Base-by-base conservation (phyloP, 1,140 invertebrate genomes). In the Sinella curviseta region DNA sequence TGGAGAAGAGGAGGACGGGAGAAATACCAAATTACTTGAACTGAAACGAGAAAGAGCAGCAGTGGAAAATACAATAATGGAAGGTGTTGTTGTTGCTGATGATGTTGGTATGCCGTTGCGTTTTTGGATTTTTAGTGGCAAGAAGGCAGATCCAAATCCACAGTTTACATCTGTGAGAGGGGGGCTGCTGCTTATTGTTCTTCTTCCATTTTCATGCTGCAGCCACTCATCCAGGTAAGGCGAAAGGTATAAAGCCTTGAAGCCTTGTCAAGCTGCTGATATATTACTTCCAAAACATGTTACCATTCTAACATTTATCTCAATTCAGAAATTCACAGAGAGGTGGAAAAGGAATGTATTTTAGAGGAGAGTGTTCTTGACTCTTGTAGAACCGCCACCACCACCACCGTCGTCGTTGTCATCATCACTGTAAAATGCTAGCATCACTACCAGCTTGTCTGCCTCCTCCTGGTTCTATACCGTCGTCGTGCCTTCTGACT, bases 251-350 rank as follows among this genome's bases (percentile, higher is more conserved):
- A n/a, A n/a, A n/a, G n/a, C n/a, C n/a, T 3, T 70, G 31, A 70
- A 33, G 65, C 65, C 65, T 70, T 70, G 65, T 70, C 65, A 70
- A 33, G 31, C 31, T n/a, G 65, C 65, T 70, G 65, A 70, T 70
- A 70, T 70, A 70, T 70, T 8, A 70, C 65, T 70, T 70, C 65
- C 28, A 70, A 70, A 33, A 30, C 65, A 70, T 70, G 26, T 70
- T 30, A 33, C 55, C 30, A 33, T 33, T 70, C 8, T 30, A 33
- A n/a, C 31, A 70, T 70, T 70, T 70, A 70, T 70, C 65, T 70
- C 65, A 70, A 70, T 70, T 70, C 26, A 70, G n/a, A 70, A 70
- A 31, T 65, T 65, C 57, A 65, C 14, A 17, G 57, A 65, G 57
- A 26, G 16, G 24, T 12, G 65, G 65, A 33, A 30, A 70, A 30